Evolutionary conservation across 2,797 vertebrate species (phyloP), one percentile per base, ranked within the genome.

Genomic region (Thalassophryne amazonica): DNA sequence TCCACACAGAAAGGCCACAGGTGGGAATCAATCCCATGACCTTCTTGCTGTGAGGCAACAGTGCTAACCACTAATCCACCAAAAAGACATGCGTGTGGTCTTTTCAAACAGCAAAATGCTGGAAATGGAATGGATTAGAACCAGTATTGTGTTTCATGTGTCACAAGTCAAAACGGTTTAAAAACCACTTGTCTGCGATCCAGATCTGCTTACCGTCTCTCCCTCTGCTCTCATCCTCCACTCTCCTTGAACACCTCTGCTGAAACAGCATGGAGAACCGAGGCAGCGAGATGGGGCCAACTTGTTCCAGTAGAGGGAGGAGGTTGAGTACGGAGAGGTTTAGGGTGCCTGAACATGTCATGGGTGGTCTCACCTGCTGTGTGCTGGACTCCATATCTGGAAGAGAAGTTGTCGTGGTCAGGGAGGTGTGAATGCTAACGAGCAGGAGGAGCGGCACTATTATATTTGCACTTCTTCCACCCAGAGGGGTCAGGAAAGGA

Each of bases 331-430:
- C 3, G 27, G 9, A 31, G 15, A 13, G 16, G 17, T 4, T 18
- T 19, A 46, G 41, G 46, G 20, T 53, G 51, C 46, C 23, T 67
- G 59, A 74, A 45, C 2, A 38, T 47, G 69, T 65, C 65, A 84
- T 78, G 81, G 85, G 87, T 88, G 87, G 86, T 88, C 89, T 65
- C 37, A 54, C 27, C 45, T 8, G 34, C 36, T 11, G 48, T 49
- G 42, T 25, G 71, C 57, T 16, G 39, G 49, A 21, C 58, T 78
- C 73, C 80, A 81, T 80, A 87, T 86, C 74, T 84, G 76, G 78
- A 76, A 76, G 63, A 68, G 49, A 64, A 47, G 57, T 36, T 28
- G 57, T 40, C 19, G 38, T 34, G 0, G 50, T 4, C 42, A 46
- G 33, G 58, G 43, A 80, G 62, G 62, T 77, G 70, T 63, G 53